Percentiles rank a stretch among this genome's conserved stretches.
These are phyloP conservation scores for Heliconius aoede DNA, from an alignment of 2,888 invertebrate species.

Conservation along the genomic window DNA sequence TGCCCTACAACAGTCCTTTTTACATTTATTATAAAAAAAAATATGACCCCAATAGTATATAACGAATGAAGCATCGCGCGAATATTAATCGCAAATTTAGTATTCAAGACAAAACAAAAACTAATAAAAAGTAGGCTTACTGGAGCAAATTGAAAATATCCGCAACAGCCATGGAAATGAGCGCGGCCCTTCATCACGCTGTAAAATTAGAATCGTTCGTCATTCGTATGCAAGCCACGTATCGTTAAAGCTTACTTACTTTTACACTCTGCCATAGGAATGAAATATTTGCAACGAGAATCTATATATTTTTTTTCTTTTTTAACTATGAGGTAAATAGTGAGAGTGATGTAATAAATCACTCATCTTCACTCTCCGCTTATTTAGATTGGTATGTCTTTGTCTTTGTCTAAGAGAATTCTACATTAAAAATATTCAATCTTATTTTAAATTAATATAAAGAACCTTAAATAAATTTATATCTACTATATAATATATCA, in stretches of 20 bases:
- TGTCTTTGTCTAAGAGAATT: not conserved
- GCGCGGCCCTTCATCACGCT: slow-evolving; percentile 75
- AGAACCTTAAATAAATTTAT: not conserved
- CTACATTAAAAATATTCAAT: not conserved
- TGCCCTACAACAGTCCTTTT: not conserved
- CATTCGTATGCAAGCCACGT: slow-evolving; percentile 72
- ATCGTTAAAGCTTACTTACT: slow-evolving; percentile 76
- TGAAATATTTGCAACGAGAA: slow-evolving; percentile 61
- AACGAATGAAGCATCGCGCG: slow-evolving; percentile 58
- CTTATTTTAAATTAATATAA: not conserved
- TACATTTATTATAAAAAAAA: not conserved
- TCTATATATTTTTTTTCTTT: not conserved
- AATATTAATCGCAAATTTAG: slow-evolving; percentile 78
- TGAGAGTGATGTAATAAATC: not conserved
- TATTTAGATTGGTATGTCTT: not conserved
- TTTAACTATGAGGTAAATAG: not conserved
- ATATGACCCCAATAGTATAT: not conserved
- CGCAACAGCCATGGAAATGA: slow-evolving; percentile 81
- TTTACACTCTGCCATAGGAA: slow-evolving; percentile 74
- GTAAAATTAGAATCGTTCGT: slow-evolving; percentile 74
- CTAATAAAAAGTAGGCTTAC: slow-evolving; percentile 79
- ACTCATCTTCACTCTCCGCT: not conserved
- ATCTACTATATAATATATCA: not conserved
- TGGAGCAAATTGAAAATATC: slow-evolving; percentile 83
- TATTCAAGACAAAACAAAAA: slow-evolving; percentile 81